Base-by-base conservation (phyloP, 2,888 invertebrate species). In the Athalia cordata region DNA sequence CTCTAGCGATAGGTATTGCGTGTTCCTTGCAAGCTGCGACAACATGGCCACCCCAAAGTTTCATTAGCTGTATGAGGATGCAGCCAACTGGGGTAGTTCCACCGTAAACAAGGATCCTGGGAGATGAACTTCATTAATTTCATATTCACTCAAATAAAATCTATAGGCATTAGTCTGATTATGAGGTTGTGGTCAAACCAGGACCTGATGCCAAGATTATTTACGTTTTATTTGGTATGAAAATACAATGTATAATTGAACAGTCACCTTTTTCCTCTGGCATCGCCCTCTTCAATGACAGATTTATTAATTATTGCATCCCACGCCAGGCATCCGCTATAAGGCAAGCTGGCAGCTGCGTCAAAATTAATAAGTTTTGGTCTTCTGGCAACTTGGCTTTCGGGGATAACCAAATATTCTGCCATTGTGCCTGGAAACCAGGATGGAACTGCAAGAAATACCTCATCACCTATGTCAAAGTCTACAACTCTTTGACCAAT, bases 391-490 rank as follows among this genome's bases (percentile, higher is more conserved):
- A 93, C 91, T 82, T 90, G 89, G 79, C 88, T 88, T 85, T 93
- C 92, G 49, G 91, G 88, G n/a, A 92, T 91, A 78, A 92, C 90
- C 77, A 93, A 89, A 80, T 91, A 92, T 85, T 93, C 93, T 6
- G 92, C 91, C 87, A 93, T 90, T 52, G 92, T 92, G 64, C 93
- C 94, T 76, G 91, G 89, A 29, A 91, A 90, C 92, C 93, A 94
- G 80, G 92, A 92, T 62, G 93, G 93, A 72, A 91, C 88, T 13
- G 92, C 90, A 72, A 92, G 87, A 92, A 93, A 93, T 49, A 94
- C 93, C 87, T 93, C 93, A 84, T 94, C 94, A 2, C 94, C 94
- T 43, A 93, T 90, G 83, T 93, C 93, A 82, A 94, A 91, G 79
- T 92, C 90, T 45, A 90, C 90, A 6, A 94, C 93, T 81, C 90